Percentiles rank a stretch among this genome's conserved stretches.
These are phyloP conservation scores for Pegea sp. DNA, from an alignment of 23 tunicate genomes.

Conservation along the genomic window DNA sequence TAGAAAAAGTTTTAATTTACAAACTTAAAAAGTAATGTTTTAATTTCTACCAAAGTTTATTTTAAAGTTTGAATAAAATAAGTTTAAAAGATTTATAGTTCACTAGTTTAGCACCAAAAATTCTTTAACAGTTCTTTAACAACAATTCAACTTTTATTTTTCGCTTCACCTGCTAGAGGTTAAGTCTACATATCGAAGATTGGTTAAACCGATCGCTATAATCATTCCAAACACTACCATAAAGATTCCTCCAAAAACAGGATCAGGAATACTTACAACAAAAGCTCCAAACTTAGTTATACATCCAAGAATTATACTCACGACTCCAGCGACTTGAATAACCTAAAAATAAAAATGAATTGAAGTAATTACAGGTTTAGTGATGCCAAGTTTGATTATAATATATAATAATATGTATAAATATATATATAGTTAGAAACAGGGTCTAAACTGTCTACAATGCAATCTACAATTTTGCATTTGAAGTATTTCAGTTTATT, in stretches of 20 bases:
- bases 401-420: too few species aligned
- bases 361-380: too few species aligned
- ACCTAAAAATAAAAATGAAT: conserved; percentile 33
- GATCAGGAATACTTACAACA: conserved; percentile 79
- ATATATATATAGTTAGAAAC: too few species aligned
- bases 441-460: too few species aligned
- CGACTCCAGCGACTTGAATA: conserved; percentile 42
- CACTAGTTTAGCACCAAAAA: background rate
- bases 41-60: conserved; percentile 1
- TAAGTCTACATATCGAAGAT: conserved; percentile 55
- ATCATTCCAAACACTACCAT: conserved; percentile 84
- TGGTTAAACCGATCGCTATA: conserved; percentile 58
- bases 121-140: background rate
- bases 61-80: background rate
- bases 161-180: conserved; percentile 36
- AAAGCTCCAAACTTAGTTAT: conserved; percentile 65
- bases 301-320: conserved; percentile 39
- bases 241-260: conserved; percentile 80
- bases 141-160: background rate
- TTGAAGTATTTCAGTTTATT: too few species aligned
- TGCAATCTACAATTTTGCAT: too few species aligned
- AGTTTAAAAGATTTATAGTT: background rate
- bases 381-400: too few species aligned
- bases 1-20: too few species aligned
- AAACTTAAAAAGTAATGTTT: background rate